A percentile compares a stretch with the other conserved stretches of the same genome.
phyloP scores from a whole-genome alignment of 2,113 vertebrate genomes.

The Zosterops lateralis region DNA sequence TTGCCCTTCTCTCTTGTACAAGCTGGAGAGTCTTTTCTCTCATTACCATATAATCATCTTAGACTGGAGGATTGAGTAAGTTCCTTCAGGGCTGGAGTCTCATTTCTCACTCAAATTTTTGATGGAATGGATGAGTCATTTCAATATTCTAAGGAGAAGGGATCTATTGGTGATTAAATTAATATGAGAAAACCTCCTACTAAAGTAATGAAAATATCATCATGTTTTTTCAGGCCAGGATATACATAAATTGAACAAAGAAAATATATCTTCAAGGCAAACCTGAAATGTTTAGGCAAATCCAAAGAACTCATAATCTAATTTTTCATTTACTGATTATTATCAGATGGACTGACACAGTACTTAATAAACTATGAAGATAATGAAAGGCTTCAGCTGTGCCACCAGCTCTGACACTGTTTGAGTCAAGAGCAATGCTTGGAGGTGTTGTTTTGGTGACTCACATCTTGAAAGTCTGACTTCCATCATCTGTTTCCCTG shows the following conservation, averaged over 20 bases:
- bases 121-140: neutral
- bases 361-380: neutral
- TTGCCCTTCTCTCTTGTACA: neutral
- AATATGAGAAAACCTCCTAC: neutral
- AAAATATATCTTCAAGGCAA: constrained; percentile 22
- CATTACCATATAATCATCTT: neutral
- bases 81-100: neutral
- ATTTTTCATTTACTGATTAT: constrained; percentile 42
- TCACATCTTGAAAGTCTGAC: neutral
- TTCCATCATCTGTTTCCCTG: constrained; percentile 6
- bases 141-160: neutral
- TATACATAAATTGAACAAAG: neutral
- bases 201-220: constrained; percentile 17
- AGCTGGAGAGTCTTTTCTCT: neutral
- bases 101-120: neutral
- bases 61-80: neutral
- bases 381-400: neutral
- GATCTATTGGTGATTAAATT: neutral
- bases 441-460: constrained; percentile 30
- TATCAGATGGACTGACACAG: constrained; percentile 14
- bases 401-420: neutral
- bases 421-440: neutral
- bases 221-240: neutral
- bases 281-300: neutral
- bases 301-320: constrained; percentile 1